These are phyloP conservation scores for Turnix velox DNA, from an alignment of 2,113 vertebrate species.

Conservation along the genomic window DNA sequence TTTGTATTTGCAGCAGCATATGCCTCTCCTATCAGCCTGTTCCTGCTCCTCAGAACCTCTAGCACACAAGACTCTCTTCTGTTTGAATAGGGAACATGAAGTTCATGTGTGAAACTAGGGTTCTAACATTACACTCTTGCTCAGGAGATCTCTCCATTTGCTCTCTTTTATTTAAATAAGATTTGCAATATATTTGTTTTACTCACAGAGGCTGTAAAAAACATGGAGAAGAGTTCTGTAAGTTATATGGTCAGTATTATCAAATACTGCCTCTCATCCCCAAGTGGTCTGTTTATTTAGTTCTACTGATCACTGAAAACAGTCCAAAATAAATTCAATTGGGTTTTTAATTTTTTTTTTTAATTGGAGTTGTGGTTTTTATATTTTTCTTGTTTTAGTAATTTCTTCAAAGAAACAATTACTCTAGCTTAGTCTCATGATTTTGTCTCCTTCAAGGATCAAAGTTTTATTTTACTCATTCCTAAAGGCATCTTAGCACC, in stretches of 20 bases:
- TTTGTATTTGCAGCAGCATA: fast-evolving
- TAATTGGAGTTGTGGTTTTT: not conserved
- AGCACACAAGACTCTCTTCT: not conserved
- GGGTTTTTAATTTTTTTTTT: too few relatives aligned
- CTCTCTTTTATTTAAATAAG: not conserved
- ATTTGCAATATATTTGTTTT: not conserved
- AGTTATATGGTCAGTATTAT: not conserved
- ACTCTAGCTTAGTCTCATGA: not conserved
- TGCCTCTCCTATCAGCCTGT: not conserved
- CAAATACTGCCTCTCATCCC: not conserved
- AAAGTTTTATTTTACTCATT: not conserved
- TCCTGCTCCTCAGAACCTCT: not conserved
- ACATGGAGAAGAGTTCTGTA: not conserved
- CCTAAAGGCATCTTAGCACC: not conserved
- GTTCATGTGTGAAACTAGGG: not conserved
- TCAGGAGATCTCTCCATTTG: not conserved
- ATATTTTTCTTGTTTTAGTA: not conserved
- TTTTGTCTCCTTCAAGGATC: not conserved
- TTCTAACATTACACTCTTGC: not conserved
- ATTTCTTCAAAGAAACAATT: not conserved
- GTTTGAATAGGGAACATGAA: not conserved
- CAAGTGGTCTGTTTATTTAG: not conserved
- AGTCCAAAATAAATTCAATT: not conserved
- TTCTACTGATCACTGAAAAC: not conserved
- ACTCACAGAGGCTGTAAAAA: not conserved